Conservation (phyloP, 2,113 vertebrate genomes). For the Nesospiza acunhae region DNA sequence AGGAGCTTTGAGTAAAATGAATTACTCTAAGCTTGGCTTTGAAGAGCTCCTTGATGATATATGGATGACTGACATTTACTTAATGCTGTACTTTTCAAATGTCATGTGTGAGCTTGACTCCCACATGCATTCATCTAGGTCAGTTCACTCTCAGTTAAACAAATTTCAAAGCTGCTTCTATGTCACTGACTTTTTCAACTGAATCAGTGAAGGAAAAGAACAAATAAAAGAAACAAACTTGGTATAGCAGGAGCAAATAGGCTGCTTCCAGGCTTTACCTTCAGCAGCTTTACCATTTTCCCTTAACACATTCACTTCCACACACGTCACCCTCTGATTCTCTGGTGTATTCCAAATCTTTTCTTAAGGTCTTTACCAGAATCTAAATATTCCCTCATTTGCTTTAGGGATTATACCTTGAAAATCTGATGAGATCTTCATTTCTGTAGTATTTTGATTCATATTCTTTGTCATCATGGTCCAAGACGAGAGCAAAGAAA, state of each 20-base stretch:
- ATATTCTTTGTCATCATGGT: background rate
- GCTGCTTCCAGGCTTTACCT: background rate
- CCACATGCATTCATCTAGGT: background rate
- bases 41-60: background rate
- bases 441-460: background rate
- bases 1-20: background rate
- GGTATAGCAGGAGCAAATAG: background rate
- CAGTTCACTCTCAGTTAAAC: background rate
- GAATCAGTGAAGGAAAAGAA: background rate
- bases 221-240: background rate
- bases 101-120: background rate
- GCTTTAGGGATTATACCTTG: background rate
- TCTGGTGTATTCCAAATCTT: background rate
- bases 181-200: background rate
- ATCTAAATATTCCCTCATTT: background rate
- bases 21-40: background rate
- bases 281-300: background rate
- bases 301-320: background rate
- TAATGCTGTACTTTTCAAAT: background rate
- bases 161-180: background rate
- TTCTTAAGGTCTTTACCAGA: background rate
- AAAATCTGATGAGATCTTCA: background rate
- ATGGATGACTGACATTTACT: background rate
- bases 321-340: rapidly evolving
- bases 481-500: background rate